Evolutionary conservation across 2,113 vertebrate genomes (phyloP).

Genomic region (Australoheros scitulus): DNA sequence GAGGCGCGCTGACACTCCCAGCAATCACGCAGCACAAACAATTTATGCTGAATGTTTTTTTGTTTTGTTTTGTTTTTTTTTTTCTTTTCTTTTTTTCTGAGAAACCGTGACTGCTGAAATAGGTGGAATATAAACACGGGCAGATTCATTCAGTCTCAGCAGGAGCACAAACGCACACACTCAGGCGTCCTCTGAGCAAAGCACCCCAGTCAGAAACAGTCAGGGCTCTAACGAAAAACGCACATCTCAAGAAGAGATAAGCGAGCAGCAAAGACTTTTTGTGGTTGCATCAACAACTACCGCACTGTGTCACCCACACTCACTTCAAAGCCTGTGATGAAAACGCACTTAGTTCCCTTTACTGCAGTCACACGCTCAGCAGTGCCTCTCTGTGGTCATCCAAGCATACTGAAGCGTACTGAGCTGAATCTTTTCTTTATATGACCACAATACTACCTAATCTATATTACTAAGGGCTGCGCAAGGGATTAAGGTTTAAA

Average conservation of each 20-base stretch:
- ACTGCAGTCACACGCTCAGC: background rate
- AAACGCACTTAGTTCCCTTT: background rate
- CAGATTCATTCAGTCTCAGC: background rate
- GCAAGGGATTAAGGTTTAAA: background rate
- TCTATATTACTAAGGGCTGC: background rate
- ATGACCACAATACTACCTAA: background rate
- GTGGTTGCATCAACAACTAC: background rate
- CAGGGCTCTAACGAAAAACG: background rate
- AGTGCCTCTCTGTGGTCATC: constrained; percentile 10
- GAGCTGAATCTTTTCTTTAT: background rate
- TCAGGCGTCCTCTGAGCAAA: background rate
- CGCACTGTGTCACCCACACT: background rate
- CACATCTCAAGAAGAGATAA: background rate
- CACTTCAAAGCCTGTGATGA: background rate
- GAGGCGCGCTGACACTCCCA: background rate
- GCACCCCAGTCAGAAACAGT: background rate
- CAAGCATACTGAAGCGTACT: background rate
- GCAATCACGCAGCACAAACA: background rate
- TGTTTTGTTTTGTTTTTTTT: no score
- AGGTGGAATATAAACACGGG: background rate
- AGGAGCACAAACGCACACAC: background rate
- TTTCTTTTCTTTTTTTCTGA: background rate
- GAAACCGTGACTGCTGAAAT: background rate
- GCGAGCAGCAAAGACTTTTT: background rate
- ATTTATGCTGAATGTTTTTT: background rate